Evolutionary conservation across 2,797 vertebrate genomes (phyloP), one percentile per base, ranked within the genome.

Genomic region (Pangasius mekongensis): DNA sequence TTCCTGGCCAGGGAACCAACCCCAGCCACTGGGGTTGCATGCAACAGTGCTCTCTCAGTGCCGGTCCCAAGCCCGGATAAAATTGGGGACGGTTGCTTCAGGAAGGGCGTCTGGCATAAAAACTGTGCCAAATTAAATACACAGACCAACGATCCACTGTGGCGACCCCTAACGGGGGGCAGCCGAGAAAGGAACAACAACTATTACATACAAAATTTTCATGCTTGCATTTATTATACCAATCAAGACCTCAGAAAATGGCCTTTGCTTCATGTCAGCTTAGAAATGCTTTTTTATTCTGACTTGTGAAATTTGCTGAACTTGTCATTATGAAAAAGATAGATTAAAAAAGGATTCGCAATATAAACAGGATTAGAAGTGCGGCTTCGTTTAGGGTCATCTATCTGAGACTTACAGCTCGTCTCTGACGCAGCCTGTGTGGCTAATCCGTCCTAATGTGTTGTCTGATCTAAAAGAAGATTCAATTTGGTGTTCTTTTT

Each of bases 401-500:
- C 76, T 56, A 0, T 56, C n/a, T 80, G 76, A 56, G 49, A 56
- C n/a, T 33, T 10, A 1, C 20, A 33, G 49, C 76, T 30, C 16
- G 1, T 30, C 49, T 56, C n/a, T 80, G 16, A 80, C 30, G 8
- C 18, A 54, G 30, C 52, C 52, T 80, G 5, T 36, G 52, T 36
- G 52, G n/a, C 52, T 80, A 80, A 80, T 80, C 77, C n/a, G 1
- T 56, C 52, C 52, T 80, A 36, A 80, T 80, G 52, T 78, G 76
- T 56, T 56, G 52, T 80, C n/a, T 56, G 77, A 56, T 56, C 18
- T 80, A 5, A 58, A 80, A 56, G 76, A 4, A 56, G 36, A 58
- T 80, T 80, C 30, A 36, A 80, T 80, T 58, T 20, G 56, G 87
- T 64, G 87, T 84, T 71, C 60, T 60, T 71, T 83, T 64, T 54